phyloP scores from a whole-genome alignment of 2,888 invertebrate genomes.

The Aphidius colemani region DNA sequence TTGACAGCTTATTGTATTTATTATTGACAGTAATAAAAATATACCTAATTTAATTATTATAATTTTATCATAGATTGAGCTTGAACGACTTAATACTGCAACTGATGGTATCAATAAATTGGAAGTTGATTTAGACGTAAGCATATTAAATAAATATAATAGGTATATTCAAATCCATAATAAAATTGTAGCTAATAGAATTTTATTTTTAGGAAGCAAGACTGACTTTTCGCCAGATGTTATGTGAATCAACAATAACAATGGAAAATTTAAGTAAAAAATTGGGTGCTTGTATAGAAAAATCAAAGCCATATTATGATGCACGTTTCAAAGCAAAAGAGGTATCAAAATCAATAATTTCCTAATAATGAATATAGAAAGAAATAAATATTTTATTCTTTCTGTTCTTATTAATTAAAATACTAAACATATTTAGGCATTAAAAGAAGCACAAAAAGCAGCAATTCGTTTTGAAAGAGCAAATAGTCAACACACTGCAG shows the following conservation, averaged over 20 bases:
- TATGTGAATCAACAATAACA: constrained; percentile 81
- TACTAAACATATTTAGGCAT: constrained; percentile 61
- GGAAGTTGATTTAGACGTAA: constrained; percentile 85
- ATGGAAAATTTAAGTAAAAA: constrained; percentile 82
- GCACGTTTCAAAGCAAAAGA: constrained; percentile 82
- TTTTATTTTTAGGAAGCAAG: constrained; percentile 70
- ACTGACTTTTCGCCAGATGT: constrained; percentile 77
- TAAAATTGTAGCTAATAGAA: constrained; percentile 15
- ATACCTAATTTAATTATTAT: constrained; percentile 19
- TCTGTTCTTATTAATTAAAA: background rate
- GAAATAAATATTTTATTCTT: background rate
- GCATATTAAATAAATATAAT: constrained; percentile 42
- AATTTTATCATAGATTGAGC: constrained; percentile 68
- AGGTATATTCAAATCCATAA: background rate
- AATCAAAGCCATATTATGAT: constrained; percentile 89
- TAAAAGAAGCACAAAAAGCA: constrained; percentile 83
- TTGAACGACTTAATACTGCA: constrained; percentile 86
- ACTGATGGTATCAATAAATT: constrained; percentile 91
- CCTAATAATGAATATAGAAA: too few relatives aligned
- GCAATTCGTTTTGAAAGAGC: constrained; percentile 83
- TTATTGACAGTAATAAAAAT: constrained; percentile 18
- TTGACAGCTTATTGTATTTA: background rate
- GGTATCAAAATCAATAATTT: constrained; percentile 60
- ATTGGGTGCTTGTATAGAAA: constrained; percentile 82
- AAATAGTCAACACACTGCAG: constrained; percentile 87